Evolutionary conservation across 23 tunicate species (phyloP), one percentile per base, ranked within the genome.

Genomic region (Ciona savignyi): DNA sequence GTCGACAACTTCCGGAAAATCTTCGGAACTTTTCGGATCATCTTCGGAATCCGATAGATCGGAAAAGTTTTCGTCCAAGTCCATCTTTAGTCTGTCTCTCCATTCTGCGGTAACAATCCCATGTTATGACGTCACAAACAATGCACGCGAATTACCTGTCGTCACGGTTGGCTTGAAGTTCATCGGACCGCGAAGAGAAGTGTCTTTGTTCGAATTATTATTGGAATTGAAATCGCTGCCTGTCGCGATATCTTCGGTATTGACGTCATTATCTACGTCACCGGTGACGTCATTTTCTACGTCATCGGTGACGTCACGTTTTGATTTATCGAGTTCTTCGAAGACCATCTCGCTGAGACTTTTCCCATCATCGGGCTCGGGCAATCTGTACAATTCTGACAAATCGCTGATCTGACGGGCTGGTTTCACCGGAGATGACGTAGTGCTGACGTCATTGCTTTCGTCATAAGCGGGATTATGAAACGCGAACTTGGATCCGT

Each of bases 341-440:
- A 78, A 65, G 33, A 85, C 77, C 29, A 85, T 61, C 22, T 85
- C 91, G 24, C 82, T 75, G 11, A 85, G 67, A 60, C 72, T 78
- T 66, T 85, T 85, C 26, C 61, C 84, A 15, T 78, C 80, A 4
- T 68, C 77, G 25, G 27, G 21, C 6, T 32, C 31, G 0, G 89
- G 87, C 27, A 64, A 29, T 33, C 82, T 72, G 67, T 74, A 83
- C 0, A 77, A 51, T 29, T 63, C 78, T 32, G 82, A 70, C 22
- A 83, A 35, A 33, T 83, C 82, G 73, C 89, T 83, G 42, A 82
- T 60, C 24, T 74, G 78, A 1, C 85, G 73, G 56, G 56, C 56
- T 9, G 11, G 15, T 15, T 42, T 42, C 11, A 42, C 11, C 56
- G 56, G 56, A 6, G 56, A 42, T 42, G 56, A 42, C 56, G 56